Conservation (phyloP, 1,140 invertebrate genomes). For the Lordiphosa collinella region DNA sequence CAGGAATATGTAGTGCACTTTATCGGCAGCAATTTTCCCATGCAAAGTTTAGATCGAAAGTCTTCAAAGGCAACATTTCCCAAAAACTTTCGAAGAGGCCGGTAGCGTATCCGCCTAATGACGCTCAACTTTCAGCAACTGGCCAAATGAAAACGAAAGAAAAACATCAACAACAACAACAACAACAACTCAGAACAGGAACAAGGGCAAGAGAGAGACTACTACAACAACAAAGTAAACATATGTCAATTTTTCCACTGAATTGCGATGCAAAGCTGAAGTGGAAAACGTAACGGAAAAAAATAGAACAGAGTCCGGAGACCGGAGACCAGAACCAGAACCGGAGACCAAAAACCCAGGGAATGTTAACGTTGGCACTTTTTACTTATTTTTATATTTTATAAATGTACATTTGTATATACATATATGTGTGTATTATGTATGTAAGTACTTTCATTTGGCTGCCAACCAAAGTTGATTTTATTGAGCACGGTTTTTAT, state of each 20-base stretch:
- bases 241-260: conserved; percentile 78
- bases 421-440: conserved; percentile 18
- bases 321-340: conserved; percentile 16
- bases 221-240: conserved; percentile 65
- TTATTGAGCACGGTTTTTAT: conserved; percentile 44
- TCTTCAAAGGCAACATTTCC: not conserved
- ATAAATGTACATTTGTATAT: conserved; percentile 11
- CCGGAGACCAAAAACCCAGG: conserved; percentile 37
- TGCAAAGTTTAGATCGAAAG: no score
- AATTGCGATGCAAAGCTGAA: conserved; percentile 73
- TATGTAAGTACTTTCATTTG: conserved; percentile 58
- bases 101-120: conserved; percentile 50
- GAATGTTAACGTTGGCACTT: conserved; percentile 66
- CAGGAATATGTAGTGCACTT: no score
- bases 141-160: conserved; percentile 31
- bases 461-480: conserved; percentile 71
- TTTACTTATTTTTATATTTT: conserved; percentile 7
- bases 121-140: conserved; percentile 52
- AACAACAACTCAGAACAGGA: conserved; percentile 54
- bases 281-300: conserved; percentile 62
- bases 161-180: conserved; percentile 38
- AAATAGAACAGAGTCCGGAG: conserved; percentile 28
- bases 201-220: conserved; percentile 19
- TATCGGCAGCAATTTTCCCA: no score
- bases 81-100: not conserved